A percentile compares a stretch with the other conserved stretches of the same genome.
These are phyloP conservation scores for Perdix hodgsoniae DNA, from an alignment of 2,797 vertebrate genomes.

Conservation along the genomic window DNA sequence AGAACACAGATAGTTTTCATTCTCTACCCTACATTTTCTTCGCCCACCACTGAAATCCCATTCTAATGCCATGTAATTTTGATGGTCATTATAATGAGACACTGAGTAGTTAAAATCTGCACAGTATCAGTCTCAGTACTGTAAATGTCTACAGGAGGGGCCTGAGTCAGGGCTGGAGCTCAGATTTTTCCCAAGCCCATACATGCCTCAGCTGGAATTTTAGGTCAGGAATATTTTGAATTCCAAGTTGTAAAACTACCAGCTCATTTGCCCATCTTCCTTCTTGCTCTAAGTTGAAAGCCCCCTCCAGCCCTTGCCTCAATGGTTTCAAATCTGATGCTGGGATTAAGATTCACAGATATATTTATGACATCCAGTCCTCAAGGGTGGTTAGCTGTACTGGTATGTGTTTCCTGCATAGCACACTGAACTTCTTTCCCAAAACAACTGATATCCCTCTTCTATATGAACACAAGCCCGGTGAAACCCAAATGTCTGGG, in stretches of 20 bases:
- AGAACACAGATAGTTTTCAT: not conserved
- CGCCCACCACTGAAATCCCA: not conserved
- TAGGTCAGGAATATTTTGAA: slow-evolving; percentile 44
- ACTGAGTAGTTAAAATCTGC: not conserved
- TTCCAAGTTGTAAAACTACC: slow-evolving; percentile 25
- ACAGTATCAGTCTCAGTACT: rapidly evolving
- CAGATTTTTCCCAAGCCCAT: not conserved
- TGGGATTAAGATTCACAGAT: not conserved
- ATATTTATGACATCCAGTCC: not conserved
- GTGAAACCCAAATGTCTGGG: not conserved
- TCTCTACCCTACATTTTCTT: not conserved
- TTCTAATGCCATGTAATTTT: rapidly evolving
- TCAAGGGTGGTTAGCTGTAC: not conserved
- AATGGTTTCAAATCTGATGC: slow-evolving; percentile 9
- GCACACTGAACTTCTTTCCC: not conserved
- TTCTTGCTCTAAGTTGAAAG: not conserved
- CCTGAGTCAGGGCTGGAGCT: not conserved
- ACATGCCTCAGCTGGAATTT: not conserved
- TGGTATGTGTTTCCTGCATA: not conserved
- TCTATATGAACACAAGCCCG: rapidly evolving
- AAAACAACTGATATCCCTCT: not conserved
- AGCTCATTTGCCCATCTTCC: not conserved
- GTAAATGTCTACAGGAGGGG: not conserved
- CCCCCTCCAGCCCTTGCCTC: slow-evolving; percentile 4
- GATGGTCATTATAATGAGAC: not conserved